Percentiles rank a stretch among this genome's conserved stretches.
Conservation (phyloP, 2,888 invertebrate species). For the Didymodactylos carnosus region DNA sequence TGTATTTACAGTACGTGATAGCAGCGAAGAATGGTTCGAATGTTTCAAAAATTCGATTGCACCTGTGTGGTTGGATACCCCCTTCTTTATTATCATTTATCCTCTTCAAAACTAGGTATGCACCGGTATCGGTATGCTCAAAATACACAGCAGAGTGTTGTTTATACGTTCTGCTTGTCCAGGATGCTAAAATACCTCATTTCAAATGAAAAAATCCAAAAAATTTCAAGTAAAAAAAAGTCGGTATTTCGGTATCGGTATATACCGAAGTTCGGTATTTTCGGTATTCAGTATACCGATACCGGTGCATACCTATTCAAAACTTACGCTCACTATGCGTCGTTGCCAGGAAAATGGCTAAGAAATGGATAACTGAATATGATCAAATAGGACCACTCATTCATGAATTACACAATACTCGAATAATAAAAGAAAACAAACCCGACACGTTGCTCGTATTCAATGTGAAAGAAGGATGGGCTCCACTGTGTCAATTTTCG, state of each 20-base stretch:
- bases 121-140: too few species aligned
- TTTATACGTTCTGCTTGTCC: too few species aligned
- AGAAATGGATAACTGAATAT: neutral
- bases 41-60: neutral
- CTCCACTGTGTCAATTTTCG: neutral
- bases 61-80: neutral
- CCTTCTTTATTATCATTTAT: neutral
- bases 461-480: neutral
- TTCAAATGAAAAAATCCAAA: too few species aligned
- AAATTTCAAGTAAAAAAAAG: too few species aligned
- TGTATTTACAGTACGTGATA: neutral
- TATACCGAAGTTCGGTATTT: too few species aligned
- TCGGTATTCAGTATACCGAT: too few species aligned
- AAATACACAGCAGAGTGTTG: too few species aligned
- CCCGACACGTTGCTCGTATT: neutral
- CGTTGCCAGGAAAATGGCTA: neutral
- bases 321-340: neutral
- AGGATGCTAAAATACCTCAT: too few species aligned
- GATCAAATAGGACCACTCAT: neutral
- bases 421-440: neutral
- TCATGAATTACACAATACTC: neutral
- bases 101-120: neutral
- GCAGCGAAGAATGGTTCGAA: neutral
- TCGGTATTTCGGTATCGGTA: too few species aligned
- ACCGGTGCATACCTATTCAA: too few species aligned